A percentile compares a stretch with the other conserved stretches of the same genome.
Conservation (phyloP, 1,140 invertebrate genomes). For the Hyles euphorbiae region DNA sequence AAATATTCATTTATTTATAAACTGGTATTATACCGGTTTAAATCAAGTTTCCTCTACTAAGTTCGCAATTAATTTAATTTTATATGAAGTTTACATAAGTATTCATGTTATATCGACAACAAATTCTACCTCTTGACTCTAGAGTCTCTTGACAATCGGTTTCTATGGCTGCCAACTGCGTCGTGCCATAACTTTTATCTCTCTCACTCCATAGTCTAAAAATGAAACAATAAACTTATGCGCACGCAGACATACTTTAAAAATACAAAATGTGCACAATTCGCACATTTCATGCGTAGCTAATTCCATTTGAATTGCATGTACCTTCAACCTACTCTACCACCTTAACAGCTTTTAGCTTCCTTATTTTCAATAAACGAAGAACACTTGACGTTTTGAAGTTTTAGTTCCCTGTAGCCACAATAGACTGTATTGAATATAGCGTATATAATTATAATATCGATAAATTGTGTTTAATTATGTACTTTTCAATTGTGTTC, state of each 20-base stretch:
- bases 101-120: too few species aligned
- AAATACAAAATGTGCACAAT: too few species aligned
- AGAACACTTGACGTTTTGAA: slow-evolving; percentile 8
- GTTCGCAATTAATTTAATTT: too few species aligned
- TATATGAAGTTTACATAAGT: too few species aligned
- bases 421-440: neutral
- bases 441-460: neutral
- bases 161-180: slow-evolving; percentile 1
- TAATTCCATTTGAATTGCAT: slow-evolving; percentile 31
- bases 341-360: slow-evolving; percentile 35
- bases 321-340: slow-evolving; percentile 4
- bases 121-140: too few species aligned
- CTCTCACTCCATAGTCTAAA: too few species aligned
- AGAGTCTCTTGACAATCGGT: slow-evolving; percentile 35
- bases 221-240: too few species aligned
- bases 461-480: neutral
- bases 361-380: slow-evolving; percentile 17
- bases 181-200: too few species aligned
- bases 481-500: neutral
- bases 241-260: too few species aligned
- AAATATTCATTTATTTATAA: too few species aligned
- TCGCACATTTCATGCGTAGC: slow-evolving; percentile 22
- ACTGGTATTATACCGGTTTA: too few species aligned
- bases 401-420: neutral
- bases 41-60: too few species aligned